These are phyloP conservation scores for Azemiops feae DNA, from an alignment of 2,113 vertebrate species.

Conservation along the genomic window DNA sequence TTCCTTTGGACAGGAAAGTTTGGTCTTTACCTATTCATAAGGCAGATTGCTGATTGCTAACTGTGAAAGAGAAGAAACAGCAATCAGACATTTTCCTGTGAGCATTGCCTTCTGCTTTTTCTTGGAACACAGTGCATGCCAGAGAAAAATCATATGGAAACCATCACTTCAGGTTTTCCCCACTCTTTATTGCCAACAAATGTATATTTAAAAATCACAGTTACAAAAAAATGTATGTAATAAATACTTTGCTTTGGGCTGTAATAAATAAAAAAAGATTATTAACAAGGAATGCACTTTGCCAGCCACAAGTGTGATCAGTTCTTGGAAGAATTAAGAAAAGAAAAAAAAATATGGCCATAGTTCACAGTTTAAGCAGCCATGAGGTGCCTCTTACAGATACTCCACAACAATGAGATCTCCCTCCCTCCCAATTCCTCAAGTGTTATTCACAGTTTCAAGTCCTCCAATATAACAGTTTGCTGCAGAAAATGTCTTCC, in stretches of 20 bases:
- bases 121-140: background rate
- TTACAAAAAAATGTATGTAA: conserved; percentile 75
- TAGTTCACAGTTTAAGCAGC: conserved; percentile 80
- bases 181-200: conserved; percentile 77
- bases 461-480: conserved; percentile 72
- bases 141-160: conserved; percentile 17
- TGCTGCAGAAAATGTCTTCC: conserved; percentile 67
- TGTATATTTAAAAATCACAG: conserved; percentile 72
- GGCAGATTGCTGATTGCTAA: background rate
- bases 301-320: conserved; percentile 78
- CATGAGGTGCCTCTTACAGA: conserved; percentile 71
- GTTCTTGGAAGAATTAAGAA: conserved; percentile 66
- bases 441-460: conserved; percentile 76
- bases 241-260: conserved; percentile 93
- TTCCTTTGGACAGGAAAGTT: background rate
- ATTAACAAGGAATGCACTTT: conserved; percentile 83
- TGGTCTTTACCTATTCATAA: background rate
- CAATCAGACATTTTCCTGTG: background rate
- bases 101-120: background rate
- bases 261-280: conserved; percentile 94
- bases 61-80: background rate
- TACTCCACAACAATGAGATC: conserved; percentile 66
- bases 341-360: conserved; percentile 67
- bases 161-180: conserved; percentile 42
- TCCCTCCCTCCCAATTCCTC: conserved; percentile 65